phyloP scores from a whole-genome alignment of 64 coral and sea anemone genomes.

The Astreopora myriophthalma region DNA sequence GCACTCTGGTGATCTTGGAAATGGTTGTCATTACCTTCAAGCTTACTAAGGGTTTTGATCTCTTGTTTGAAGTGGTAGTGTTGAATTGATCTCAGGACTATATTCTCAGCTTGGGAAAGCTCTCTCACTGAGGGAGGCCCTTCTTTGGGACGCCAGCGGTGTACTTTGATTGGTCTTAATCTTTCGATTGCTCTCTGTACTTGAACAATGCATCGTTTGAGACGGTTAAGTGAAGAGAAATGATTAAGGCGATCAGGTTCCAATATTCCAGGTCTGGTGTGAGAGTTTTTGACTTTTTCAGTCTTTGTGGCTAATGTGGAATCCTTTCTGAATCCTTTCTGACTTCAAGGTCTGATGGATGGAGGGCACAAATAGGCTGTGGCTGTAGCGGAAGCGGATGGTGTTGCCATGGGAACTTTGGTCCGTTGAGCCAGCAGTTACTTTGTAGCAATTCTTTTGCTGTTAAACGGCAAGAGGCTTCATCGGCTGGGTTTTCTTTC shows the following conservation, averaged over 20 bases:
- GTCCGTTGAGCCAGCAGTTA: slow-evolving; percentile 25
- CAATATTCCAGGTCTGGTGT: not conserved
- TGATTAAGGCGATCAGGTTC: slow-evolving; percentile 41
- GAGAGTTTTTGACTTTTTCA: not conserved
- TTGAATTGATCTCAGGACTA: slow-evolving; percentile 37
- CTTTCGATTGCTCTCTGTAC: slow-evolving; percentile 80
- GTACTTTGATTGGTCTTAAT: slow-evolving; percentile 50
- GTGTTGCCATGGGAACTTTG: slow-evolving; percentile 13
- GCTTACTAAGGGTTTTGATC: slow-evolving; percentile 7
- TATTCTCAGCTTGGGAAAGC: slow-evolving; percentile 15
- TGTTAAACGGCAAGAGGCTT: slow-evolving; percentile 24
- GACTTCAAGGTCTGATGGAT: slow-evolving; percentile 7
- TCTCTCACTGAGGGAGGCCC: slow-evolving; percentile 51
- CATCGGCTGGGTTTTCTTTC: slow-evolving; percentile 46
- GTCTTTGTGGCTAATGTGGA: not conserved
- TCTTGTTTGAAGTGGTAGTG: not conserved
- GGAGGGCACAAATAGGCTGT: not conserved
- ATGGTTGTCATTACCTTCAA: slow-evolving; percentile 55
- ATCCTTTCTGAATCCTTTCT: slow-evolving; percentile 33
- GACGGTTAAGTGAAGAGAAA: slow-evolving; percentile 48
- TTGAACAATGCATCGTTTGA: slow-evolving; percentile 31
- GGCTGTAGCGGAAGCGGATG: not conserved
- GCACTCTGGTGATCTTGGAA: slow-evolving; percentile 9
- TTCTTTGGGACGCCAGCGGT: slow-evolving; percentile 66
- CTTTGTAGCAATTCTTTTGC: slow-evolving; percentile 18